These are phyloP conservation scores for Mactra quadrangularis DNA, from an alignment of 1,140 invertebrate species.

Conservation along the genomic window DNA sequence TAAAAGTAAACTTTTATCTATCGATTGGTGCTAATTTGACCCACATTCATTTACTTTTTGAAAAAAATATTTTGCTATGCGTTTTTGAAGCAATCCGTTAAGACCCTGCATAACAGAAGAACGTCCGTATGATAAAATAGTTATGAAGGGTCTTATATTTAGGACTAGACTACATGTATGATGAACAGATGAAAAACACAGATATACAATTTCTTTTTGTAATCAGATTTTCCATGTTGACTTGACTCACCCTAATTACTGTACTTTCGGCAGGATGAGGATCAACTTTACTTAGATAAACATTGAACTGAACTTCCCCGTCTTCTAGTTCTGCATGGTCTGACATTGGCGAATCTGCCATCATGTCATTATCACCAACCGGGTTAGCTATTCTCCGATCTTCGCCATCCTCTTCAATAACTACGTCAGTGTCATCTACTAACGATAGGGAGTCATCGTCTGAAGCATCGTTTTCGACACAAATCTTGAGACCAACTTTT, in stretches of 20 bases:
- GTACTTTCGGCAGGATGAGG: constrained; percentile 18
- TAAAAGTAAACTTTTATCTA: too few relatives aligned
- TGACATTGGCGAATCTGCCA: background rate
- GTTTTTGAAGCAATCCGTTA: too few relatives aligned
- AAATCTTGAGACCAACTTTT: constrained; percentile 58
- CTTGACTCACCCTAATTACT: constrained; percentile 16
- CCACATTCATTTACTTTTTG: too few relatives aligned
- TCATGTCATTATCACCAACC: background rate
- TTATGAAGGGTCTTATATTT: too few relatives aligned
- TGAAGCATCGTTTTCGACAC: constrained; percentile 54
- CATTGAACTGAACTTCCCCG: constrained; percentile 54
- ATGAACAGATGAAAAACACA: too few relatives aligned
- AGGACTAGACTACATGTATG: too few relatives aligned
- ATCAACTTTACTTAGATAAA: constrained; percentile 34
- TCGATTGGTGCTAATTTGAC: too few relatives aligned
- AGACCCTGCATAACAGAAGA: too few relatives aligned
- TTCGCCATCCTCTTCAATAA: constrained; percentile 18
- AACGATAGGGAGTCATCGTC: constrained; percentile 53
- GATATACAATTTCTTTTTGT: too few relatives aligned
- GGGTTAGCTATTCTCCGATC: constrained; percentile 14
- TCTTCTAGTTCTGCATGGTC: background rate
- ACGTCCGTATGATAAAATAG: too few relatives aligned
- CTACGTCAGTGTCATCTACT: constrained; percentile 29
- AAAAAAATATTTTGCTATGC: too few relatives aligned
- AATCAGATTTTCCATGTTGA: too few relatives aligned